Evolutionary conservation across 2,888 invertebrate species (phyloP), one percentile per base, ranked within the genome.

Genomic region (Drosophila formosana): DNA sequence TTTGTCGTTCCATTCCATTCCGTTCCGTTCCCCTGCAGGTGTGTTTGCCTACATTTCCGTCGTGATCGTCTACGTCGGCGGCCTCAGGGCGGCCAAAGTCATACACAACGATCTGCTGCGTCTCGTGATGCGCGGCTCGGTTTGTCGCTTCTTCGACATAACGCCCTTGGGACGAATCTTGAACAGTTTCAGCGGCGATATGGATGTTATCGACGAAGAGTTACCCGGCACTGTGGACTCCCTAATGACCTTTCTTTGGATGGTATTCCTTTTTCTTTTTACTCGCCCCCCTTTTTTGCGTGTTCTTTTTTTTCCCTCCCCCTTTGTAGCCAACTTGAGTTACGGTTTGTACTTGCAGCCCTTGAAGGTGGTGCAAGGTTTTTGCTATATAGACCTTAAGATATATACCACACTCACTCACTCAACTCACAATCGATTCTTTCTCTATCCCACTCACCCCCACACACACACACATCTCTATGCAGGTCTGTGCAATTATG

Each of bases 141-240:
- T 90, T 68, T 94, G 95, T 93, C 94, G 94, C 77, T 96, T 96
- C 93, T 96, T 96, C 92, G 95, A 96, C 91, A 93, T 94, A 75
- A 95, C 95, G 78, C 96, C 96, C 6, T 87, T 94, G 72, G 96
- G 96, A 89, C 93, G 96, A 88, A 93, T 96, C 79, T 93, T 96
- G 57, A 95, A 95, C 92, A 94, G 95, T 81, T 95, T 95, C 91
- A 94, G 95, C 81, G 95, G 94, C 93, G 96, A 96, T 92, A 93
- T 95, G 88, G 94, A 95, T 87, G 94, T 94, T 77, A 90, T 95
- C 83, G 95, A 96, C 92, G 94, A 94, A 85, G 93, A 94, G 75
- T 92, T 95, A 72, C 94, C 95, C 70, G 90, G 90, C 74, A 93
- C 93, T 72, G 77, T 94, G 84, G 93, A 93, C 74, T 90, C 92